Percentiles rank a stretch among this genome's conserved stretches.
phyloP scores from a whole-genome alignment of 1,140 invertebrate genomes.

The Drosophila mayri region DNA sequence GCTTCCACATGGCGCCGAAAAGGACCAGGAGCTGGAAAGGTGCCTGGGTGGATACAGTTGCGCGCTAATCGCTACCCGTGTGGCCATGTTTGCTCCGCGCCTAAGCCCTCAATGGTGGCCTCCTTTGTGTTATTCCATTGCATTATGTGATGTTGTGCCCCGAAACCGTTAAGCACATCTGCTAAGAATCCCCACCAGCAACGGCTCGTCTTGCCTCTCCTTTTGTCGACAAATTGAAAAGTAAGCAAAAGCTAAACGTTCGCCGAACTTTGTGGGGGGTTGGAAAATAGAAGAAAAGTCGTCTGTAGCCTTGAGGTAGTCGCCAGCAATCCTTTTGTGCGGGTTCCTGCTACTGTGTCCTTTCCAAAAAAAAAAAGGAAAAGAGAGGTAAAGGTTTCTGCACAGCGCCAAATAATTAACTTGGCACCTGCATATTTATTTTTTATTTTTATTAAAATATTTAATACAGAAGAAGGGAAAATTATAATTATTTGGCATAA shows the following conservation, averaged over 20 bases:
- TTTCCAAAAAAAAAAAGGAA: not conserved
- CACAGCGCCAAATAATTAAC: not conserved
- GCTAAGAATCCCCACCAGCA: conserved; percentile 13
- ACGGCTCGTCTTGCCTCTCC: not conserved
- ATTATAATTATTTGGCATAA: no score
- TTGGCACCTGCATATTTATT: not conserved
- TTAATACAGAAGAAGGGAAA: not conserved
- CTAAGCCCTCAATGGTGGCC: conserved; percentile 26
- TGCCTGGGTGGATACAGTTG: conserved; percentile 17
- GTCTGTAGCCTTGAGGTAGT: conserved; percentile 69
- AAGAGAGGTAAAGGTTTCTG: not conserved
- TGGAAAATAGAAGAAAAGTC: conserved; percentile 20
- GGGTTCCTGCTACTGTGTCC: conserved; percentile 16
- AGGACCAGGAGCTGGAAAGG: not conserved
- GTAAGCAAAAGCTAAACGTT: conserved; percentile 78
- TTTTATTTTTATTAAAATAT: not conserved
- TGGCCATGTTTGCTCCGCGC: conserved; percentile 43
- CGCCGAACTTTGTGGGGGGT: conserved; percentile 46
- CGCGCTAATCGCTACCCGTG: conserved; percentile 59
- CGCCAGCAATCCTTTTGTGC: conserved; percentile 55
- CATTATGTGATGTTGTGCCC: conserved; percentile 51
- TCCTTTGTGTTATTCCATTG: conserved; percentile 62
- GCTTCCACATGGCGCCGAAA: conserved; percentile 6
- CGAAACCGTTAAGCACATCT: conserved; percentile 56
- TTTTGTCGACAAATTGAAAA: conserved; percentile 61